These are phyloP conservation scores for Taurulus bubalis DNA, from an alignment of 2,113 vertebrate species.

Conservation along the genomic window DNA sequence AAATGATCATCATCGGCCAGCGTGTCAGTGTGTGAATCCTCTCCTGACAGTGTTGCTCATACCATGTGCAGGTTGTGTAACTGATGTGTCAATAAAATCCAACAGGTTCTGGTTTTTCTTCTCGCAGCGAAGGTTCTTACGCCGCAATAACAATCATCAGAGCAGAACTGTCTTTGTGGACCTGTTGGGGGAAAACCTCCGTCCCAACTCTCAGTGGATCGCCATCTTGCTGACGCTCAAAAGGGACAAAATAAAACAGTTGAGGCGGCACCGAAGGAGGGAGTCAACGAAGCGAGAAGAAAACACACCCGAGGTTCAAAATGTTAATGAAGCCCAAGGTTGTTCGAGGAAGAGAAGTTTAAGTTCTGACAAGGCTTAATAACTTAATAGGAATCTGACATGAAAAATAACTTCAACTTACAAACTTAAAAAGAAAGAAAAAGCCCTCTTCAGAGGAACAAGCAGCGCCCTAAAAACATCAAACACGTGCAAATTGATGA, in stretches of 20 bases:
- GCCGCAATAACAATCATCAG: constrained; percentile 53
- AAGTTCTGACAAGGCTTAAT: constrained; percentile 54
- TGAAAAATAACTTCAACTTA: constrained; percentile 42
- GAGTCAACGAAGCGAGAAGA: constrained; percentile 45
- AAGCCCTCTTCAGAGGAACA: constrained; percentile 6
- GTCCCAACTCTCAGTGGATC: constrained; percentile 37
- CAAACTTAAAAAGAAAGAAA: background rate
- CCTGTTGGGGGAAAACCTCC: constrained; percentile 47
- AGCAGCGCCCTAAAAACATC: constrained; percentile 17
- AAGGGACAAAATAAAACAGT: constrained; percentile 38
- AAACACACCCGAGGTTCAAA: constrained; percentile 53
- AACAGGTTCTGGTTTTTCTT: background rate
- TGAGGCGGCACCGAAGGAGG: constrained; percentile 17
- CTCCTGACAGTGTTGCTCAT: background rate
- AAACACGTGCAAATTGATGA: constrained; percentile 22
- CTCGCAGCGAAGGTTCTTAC: constrained; percentile 1
- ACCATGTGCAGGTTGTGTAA: constrained; percentile 10
- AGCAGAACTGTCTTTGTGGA: constrained; percentile 50
- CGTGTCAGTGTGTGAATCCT: background rate
- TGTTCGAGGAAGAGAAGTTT: constrained; percentile 50
- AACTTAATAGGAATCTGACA: constrained; percentile 48
- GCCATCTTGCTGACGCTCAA: constrained; percentile 20
- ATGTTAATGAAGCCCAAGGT: constrained; percentile 69
- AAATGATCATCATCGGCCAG: background rate
- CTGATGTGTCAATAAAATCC: constrained; percentile 5